These are phyloP conservation scores for Episyrphus balteatus DNA, from an alignment of 1,140 invertebrate genomes.

Conservation along the genomic window DNA sequence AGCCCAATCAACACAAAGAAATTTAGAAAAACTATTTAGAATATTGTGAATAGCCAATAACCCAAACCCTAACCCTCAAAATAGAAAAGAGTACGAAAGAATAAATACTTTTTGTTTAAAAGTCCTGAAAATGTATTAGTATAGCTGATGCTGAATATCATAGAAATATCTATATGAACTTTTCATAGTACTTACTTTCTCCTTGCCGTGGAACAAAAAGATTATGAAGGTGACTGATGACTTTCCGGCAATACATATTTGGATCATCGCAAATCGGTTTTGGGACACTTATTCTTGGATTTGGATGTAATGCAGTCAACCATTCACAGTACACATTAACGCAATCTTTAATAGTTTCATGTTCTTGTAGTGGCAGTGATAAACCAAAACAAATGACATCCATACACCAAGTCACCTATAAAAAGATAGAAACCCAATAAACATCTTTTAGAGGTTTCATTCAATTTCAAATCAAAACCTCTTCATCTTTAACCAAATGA, in stretches of 20 bases:
- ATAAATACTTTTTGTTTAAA: no score
- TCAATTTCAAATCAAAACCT: slow-evolving; percentile 41
- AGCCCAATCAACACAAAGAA: no score
- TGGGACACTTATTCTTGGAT: slow-evolving; percentile 72
- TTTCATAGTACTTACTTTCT: slow-evolving; percentile 55
- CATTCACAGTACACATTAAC: slow-evolving; percentile 96
- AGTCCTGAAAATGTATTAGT: no score
- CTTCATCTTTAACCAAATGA: slow-evolving; percentile 60
- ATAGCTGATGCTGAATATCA: neutral
- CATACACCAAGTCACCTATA: slow-evolving; percentile 35
- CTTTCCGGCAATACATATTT: slow-evolving; percentile 82
- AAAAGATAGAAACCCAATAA: neutral
- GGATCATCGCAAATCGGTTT: slow-evolving; percentile 78
- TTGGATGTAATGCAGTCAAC: slow-evolving; percentile 75
- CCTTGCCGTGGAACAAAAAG: slow-evolving; percentile 88
- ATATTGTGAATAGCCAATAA: no score
- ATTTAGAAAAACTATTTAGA: no score
- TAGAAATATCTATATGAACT: slow-evolving; percentile 2
- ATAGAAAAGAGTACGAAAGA: no score
- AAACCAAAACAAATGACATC: slow-evolving; percentile 82
- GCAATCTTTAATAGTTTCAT: slow-evolving; percentile 90
- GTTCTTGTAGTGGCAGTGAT: slow-evolving; percentile 76
- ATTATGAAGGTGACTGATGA: slow-evolving; percentile 89
- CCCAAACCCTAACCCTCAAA: no score
- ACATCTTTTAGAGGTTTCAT: neutral